Evolutionary conservation across 2,797 vertebrate genomes (phyloP), one percentile per base, ranked within the genome.

Genomic region (Gymnocypris eckloni): DNA sequence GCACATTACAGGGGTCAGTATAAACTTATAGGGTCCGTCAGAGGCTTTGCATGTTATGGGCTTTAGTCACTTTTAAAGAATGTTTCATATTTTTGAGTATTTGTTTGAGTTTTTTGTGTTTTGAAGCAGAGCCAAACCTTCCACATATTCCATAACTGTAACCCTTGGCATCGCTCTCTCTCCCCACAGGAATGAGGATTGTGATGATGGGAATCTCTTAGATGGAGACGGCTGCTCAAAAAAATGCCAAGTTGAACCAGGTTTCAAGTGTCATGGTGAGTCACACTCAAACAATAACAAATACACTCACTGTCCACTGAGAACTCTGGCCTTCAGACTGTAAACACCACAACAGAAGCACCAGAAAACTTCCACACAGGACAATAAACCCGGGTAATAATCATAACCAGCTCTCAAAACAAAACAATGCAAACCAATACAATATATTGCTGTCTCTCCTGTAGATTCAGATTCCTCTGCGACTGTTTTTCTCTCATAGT

Each of bases 171-270:
- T 28, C 33, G 12, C 41, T 81, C 41, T 45, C 12, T 79, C 50
- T 78, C 73, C 37, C 59, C 54, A 50, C 71, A 99, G 98, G 93
- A 94, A 91, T 54, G 98, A 99, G 75, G 95, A 97, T 88, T 99
- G 98, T 39, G 98, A 99, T 76, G 98, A 99, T 81, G 94, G 94
- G 15, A 96, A 97, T 88, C 93, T 98, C 86, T 66, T 98, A 92
- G 97, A 96, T n/a, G 96, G 96, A 52, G 98, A 99, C 7, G 98
- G 98, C 81, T 99, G 98, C 89, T 97, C 97, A 16, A 96, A 96
- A 92, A 96, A 94, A 12, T 99, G 98, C 89, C 88, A 85, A 50
- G 95, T 95, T 82, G 98, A 99, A 87, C 87, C 91, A 85, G 95
- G 95, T 86, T 99, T 98, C 91, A 96, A 95, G 84, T 99, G 98